These are phyloP conservation scores for Ceyx margarethae DNA, from an alignment of 2,113 vertebrate genomes.

Conservation along the genomic window DNA sequence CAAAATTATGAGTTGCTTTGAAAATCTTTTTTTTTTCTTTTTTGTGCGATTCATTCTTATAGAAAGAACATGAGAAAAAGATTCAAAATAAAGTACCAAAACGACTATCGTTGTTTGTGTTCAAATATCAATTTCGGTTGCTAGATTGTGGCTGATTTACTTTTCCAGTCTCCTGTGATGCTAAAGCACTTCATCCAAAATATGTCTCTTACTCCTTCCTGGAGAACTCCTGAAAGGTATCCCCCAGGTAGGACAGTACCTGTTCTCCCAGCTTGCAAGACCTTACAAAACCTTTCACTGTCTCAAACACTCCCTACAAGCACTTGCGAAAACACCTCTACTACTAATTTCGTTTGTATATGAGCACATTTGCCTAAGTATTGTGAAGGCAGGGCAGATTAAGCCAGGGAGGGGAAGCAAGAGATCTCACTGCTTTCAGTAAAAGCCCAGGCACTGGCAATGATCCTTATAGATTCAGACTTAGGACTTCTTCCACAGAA, in stretches of 20 bases:
- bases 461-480: neutral
- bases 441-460: neutral
- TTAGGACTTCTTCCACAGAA: neutral
- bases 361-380: neutral
- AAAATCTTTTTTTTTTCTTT: neutral
- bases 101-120: neutral
- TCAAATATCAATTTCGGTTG: neutral
- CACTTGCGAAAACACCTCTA: neutral
- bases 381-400: neutral
- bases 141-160: neutral
- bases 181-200: neutral
- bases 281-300: neutral
- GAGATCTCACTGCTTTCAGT: neutral
- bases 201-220: neutral
- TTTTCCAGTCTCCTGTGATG: neutral
- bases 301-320: neutral
- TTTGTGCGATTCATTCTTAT: neutral
- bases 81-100: neutral
- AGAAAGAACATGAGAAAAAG: neutral
- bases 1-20: neutral
- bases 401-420: neutral
- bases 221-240: neutral
- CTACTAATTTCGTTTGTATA: neutral
- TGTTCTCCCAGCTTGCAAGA: neutral
- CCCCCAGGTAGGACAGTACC: neutral